A percentile compares a stretch with the other conserved stretches of the same genome.
phyloP scores from a whole-genome alignment of 1,140 invertebrate genomes.

The Cepaea nemoralis region DNA sequence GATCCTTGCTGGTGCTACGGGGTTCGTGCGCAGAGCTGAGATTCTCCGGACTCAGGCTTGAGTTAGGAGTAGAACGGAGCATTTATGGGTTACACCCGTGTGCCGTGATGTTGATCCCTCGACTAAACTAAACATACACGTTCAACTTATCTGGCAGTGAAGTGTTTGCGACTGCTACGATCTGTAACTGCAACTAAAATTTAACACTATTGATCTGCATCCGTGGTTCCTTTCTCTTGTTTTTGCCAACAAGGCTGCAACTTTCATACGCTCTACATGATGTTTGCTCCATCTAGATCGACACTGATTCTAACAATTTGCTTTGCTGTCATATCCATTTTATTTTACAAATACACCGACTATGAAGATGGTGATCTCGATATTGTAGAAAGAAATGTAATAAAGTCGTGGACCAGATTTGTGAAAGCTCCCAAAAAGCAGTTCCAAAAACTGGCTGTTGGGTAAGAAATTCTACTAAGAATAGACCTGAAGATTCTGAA shows the following conservation, averaged over 20 bases:
- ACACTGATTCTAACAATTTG: slow-evolving; percentile 1
- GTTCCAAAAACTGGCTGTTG: slow-evolving; percentile 70
- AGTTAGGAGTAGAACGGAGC: no score
- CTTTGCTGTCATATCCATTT: neutral
- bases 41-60: no score
- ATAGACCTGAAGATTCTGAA: no score
- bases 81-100: no score
- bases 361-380: neutral
- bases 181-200: neutral
- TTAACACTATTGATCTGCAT: neutral
- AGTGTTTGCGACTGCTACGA: neutral
- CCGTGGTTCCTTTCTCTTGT: neutral
- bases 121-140: no score
- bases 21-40: no score
- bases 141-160: no score
- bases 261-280: neutral
- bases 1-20: no score
- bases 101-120: no score
- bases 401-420: slow-evolving; percentile 67
- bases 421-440: slow-evolving; percentile 65
- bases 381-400: slow-evolving; percentile 60
- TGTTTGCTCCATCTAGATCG: neutral
- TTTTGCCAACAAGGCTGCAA: neutral
- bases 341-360: slow-evolving; percentile 24
- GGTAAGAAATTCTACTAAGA: no score